Base-by-base conservation (phyloP, 2,797 vertebrate genomes). In the Gallinago nigripennis region DNA sequence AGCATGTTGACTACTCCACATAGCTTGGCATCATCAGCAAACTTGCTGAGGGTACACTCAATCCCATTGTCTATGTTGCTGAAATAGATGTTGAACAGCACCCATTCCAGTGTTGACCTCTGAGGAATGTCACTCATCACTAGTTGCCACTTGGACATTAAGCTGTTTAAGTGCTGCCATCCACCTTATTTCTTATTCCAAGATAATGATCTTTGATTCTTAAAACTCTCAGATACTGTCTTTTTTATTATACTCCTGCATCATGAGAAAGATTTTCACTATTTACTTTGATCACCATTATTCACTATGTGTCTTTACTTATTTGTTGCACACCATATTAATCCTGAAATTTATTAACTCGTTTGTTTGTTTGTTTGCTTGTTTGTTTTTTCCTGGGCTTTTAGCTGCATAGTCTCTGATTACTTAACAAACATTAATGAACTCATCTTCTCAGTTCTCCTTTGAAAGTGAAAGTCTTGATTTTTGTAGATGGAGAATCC, bases 331-430 rank as follows among this genome's bases (percentile, higher is more conserved):
- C 3, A 25, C 70, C 12, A 12, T 45, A 14, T 39, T 7, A 83
- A 66, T 60, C 30, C 28, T 53, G 19, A 82, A 71, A 7, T n/a
- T 64, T 43, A 23, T 20, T 39, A 41, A 25, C 54, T 51, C 0
- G 33, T 37, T 10, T 11, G 11, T 37, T 37, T 28, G 3, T 16
- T 28, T 61, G 19, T 28, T 20, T 60, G 41, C 0, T 23, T 66
- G 11, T 14, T 24, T 27, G 12, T 28, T 61, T 43, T 27, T 16
- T 1, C 11, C 8, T 8, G 17, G 8, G 16, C 0, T 1, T 27
- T 68, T 81, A 28, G 20, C 16, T 76, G 3, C 18, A 17, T 65
- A 54, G 35, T 37, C 2, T 51, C 30, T 80, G 33, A 12, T 71
- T 63, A 23, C 11, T 51, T 46, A 75, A 48, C 4, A 69, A 76